A percentile compares a stretch with the other conserved stretches of the same genome.
Conservation (phyloP, 2,113 vertebrate genomes). For the Platichthys stellatus region DNA sequence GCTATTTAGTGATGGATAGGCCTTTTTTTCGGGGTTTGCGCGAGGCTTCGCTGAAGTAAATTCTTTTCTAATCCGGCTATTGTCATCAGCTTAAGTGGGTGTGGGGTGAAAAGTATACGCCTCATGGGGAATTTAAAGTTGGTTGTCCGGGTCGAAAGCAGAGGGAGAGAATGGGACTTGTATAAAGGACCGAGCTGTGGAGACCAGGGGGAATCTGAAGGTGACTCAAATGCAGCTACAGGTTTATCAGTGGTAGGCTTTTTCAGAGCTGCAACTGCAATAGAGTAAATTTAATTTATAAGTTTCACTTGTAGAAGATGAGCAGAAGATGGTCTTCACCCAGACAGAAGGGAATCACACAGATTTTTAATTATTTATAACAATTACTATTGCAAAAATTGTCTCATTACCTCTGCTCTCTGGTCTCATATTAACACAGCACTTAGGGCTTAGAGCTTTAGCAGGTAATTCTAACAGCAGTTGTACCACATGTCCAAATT, state of each 20-base stretch:
- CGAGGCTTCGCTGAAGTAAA: slow-evolving; percentile 92
- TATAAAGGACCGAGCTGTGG: slow-evolving; percentile 84
- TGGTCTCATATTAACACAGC: no score
- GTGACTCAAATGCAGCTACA: slow-evolving; percentile 88
- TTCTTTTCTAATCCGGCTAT: slow-evolving; percentile 98
- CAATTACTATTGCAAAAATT: no score
- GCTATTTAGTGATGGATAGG: slow-evolving; percentile 77
- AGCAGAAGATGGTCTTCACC: neutral
- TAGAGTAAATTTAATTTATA: neutral
- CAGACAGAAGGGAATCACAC: no score
- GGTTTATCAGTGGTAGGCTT: slow-evolving; percentile 70
- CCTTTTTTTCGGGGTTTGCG: slow-evolving; percentile 84
- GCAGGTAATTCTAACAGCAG: no score
- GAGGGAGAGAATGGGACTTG: slow-evolving; percentile 83
- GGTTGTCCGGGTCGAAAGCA: slow-evolving; percentile 85
- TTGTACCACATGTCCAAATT: no score
- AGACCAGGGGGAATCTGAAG: slow-evolving; percentile 84
- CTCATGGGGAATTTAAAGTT: slow-evolving; percentile 83
- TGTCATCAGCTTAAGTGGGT: slow-evolving; percentile 97
- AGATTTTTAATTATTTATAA: no score
- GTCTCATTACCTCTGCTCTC: no score
- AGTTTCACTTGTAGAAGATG: neutral
- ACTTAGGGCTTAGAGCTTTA: no score
- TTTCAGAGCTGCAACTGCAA: neutral
- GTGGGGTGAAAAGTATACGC: slow-evolving; percentile 93